These are phyloP conservation scores for Phocoena phocoena DNA, from an alignment of 2,113 vertebrate species.

Conservation along the genomic window DNA sequence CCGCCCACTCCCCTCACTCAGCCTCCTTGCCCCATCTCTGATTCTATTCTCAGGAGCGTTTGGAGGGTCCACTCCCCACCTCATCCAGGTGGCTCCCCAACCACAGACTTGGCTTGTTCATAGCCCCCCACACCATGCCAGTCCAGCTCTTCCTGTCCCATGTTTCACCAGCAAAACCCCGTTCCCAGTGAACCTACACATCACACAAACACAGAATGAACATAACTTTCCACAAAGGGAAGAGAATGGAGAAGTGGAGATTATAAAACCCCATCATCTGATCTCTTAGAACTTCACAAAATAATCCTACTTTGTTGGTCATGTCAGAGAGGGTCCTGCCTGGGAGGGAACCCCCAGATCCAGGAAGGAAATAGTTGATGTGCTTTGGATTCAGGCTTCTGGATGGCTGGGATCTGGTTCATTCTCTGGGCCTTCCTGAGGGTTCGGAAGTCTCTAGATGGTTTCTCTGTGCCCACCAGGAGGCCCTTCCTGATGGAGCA, in stretches of 20 bases:
- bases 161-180: neutral
- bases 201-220: neutral
- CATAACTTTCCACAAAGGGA: neutral
- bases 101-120: neutral
- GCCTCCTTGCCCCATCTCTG: neutral
- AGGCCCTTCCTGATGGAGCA: neutral
- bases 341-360: neutral
- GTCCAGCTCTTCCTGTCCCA: neutral
- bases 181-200: neutral
- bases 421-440: neutral
- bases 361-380: neutral
- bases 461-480: neutral
- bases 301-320: neutral
- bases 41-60: neutral
- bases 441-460: neutral
- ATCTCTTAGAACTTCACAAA: neutral
- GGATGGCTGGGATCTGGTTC: neutral
- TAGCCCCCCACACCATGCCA: neutral
- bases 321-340: neutral
- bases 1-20: fast-evolving
- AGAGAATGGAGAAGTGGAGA: neutral
- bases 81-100: neutral
- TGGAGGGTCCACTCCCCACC: no score
- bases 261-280: neutral
- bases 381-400: neutral